Conservation (phyloP, 2,113 vertebrate species). For the Irena cyanogastra region DNA sequence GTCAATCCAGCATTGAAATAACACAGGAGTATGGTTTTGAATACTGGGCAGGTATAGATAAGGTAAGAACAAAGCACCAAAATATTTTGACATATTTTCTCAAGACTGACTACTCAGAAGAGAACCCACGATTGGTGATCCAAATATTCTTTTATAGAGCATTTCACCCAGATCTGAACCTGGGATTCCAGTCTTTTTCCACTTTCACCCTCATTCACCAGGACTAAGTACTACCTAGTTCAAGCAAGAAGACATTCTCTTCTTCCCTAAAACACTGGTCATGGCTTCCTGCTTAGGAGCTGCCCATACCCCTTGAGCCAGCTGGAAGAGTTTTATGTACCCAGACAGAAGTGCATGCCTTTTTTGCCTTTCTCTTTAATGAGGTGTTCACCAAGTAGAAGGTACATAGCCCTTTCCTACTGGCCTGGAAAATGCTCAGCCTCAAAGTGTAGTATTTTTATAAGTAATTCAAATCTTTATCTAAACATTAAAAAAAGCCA, state of each 20-base stretch:
- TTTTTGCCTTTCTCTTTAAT: not conserved
- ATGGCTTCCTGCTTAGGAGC: not conserved
- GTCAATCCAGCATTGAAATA: not conserved
- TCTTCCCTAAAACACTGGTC: not conserved
- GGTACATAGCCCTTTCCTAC: not conserved
- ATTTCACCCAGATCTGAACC: not conserved
- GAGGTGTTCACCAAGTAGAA: not conserved
- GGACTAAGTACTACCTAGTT: not conserved
- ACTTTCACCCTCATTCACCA: not conserved
- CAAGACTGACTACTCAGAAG: not conserved
- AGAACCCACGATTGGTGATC: not conserved
- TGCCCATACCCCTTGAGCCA: not conserved
- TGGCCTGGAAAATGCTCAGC: not conserved
- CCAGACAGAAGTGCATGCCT: not conserved
- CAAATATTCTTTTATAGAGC: not conserved
- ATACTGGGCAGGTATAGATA: not conserved
- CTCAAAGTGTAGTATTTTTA: not conserved
- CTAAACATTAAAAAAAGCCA: not conserved
- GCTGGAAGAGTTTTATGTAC: not conserved
- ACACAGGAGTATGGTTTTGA: not conserved
- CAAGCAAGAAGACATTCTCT: not conserved
- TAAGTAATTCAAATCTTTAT: not conserved
- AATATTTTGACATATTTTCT: not conserved
- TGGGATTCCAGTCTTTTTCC: not conserved
- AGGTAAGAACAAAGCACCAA: not conserved